phyloP scores from a whole-genome alignment of 2,888 invertebrate species.

The Drosophila recens region DNA sequence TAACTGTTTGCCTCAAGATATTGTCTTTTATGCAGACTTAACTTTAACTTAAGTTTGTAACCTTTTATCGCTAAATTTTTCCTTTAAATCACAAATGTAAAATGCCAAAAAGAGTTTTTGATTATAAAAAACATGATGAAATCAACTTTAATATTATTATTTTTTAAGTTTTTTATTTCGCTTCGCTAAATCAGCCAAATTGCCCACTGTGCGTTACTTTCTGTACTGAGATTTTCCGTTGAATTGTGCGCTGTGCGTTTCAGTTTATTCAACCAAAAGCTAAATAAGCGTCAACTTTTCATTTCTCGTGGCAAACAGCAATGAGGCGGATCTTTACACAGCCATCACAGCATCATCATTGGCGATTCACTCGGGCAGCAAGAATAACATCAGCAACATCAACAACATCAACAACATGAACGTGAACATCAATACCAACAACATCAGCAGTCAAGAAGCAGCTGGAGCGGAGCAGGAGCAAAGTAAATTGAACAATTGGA shows the following conservation, averaged over 20 bases:
- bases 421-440: slow-evolving; percentile 37
- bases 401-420: slow-evolving; percentile 52
- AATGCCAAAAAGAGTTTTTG: no score
- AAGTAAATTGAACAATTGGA: slow-evolving; percentile 82
- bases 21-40: no score
- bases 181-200: neutral
- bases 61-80: no score
- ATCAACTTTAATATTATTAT: neutral
- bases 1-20: no score
- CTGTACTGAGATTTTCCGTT: slow-evolving; percentile 27
- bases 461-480: slow-evolving; percentile 38
- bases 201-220: neutral
- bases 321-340: slow-evolving; percentile 62
- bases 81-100: no score
- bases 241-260: slow-evolving; percentile 62
- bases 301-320: slow-evolving; percentile 65
- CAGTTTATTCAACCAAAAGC: slow-evolving; percentile 76
- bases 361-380: slow-evolving; percentile 63
- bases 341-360: slow-evolving; percentile 54
- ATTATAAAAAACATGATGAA: no score
- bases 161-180: neutral
- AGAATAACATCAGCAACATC: slow-evolving; percentile 53
- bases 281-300: slow-evolving; percentile 75
- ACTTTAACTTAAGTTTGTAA: no score
- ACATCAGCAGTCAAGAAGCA: slow-evolving; percentile 44